These are phyloP conservation scores for Synergus itoensis DNA, from an alignment of 2,888 invertebrate genomes.

Conservation along the genomic window DNA sequence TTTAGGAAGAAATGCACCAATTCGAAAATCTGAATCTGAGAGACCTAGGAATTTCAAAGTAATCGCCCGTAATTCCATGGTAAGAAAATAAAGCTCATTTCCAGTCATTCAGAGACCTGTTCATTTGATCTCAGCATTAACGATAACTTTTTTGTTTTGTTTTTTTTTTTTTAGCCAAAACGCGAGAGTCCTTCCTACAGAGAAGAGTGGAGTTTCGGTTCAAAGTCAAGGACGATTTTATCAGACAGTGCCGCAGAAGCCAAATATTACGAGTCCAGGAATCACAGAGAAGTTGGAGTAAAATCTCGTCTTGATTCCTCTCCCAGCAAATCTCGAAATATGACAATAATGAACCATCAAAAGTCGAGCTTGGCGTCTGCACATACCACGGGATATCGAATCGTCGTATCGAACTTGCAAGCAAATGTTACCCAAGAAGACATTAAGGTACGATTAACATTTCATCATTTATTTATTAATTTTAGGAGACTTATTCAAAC, in stretches of 20 bases:
- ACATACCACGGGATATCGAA: constrained; percentile 86
- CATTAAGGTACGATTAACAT: constrained; percentile 83
- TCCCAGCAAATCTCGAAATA: constrained; percentile 67
- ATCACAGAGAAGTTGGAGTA: constrained; percentile 70
- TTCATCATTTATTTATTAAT: neutral
- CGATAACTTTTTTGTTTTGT: constrained; percentile 5
- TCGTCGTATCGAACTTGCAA: constrained; percentile 94
- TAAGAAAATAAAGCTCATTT: constrained; percentile 47
- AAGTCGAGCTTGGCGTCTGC: constrained; percentile 74
- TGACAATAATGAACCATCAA: constrained; percentile 74
- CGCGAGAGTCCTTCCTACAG: constrained; percentile 64
- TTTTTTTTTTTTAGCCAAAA: constrained; percentile 61
- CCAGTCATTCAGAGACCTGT: neutral
- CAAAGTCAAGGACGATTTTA: constrained; percentile 33
- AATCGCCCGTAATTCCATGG: constrained; percentile 66
- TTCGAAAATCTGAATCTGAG: constrained; percentile 62
- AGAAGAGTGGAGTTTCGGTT: constrained; percentile 50
- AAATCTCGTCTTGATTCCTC: constrained; percentile 79
- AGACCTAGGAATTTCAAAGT: constrained; percentile 72
- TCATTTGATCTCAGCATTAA: neutral
- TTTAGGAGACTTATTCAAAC: constrained; percentile 17
- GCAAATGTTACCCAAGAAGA: constrained; percentile 93
- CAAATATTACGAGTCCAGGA: constrained; percentile 69
- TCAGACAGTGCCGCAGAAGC: constrained; percentile 63
- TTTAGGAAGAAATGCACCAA: constrained; percentile 36